These are phyloP conservation scores for Falco cherrug DNA, from an alignment of 2,797 vertebrate species.

Conservation along the genomic window DNA sequence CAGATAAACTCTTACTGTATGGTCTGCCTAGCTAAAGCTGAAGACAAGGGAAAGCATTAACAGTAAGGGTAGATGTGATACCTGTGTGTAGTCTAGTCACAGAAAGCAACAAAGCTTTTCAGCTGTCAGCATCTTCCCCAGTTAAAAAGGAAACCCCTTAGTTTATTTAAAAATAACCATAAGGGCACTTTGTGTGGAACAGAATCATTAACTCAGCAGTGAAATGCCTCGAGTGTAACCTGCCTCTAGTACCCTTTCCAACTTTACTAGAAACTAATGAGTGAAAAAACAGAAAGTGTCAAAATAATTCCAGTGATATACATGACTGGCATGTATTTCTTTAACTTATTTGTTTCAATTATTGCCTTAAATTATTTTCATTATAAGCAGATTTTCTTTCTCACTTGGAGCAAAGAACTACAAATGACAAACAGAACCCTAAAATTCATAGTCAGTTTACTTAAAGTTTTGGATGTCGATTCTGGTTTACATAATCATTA, in stretches of 20 bases:
- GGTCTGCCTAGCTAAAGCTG: neutral
- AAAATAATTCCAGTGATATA: conserved; percentile 6
- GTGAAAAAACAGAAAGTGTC: neutral
- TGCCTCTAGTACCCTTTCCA: neutral
- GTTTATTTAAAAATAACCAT: neutral
- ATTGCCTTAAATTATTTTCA: conserved; percentile 29
- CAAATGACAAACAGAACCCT: conserved; percentile 24
- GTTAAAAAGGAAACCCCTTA: neutral
- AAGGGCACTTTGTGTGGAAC: neutral
- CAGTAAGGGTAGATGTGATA: neutral
- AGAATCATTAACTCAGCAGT: neutral
- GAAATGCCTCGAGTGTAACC: neutral
- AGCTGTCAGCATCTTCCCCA: neutral
- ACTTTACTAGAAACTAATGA: conserved; percentile 13
- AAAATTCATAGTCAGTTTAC: conserved; percentile 11
- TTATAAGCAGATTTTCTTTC: conserved; percentile 23
- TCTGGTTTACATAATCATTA: conserved; percentile 19
- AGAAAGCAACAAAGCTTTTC: neutral
- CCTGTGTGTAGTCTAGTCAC: neutral
- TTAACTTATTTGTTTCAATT: conserved; percentile 17
- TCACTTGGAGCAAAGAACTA: conserved; percentile 20
- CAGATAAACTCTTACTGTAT: neutral
- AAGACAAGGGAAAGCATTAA: neutral
- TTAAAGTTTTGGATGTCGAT: neutral
- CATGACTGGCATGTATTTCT: neutral